These are phyloP conservation scores for Leptopilina syphax DNA, from an alignment of 2,888 invertebrate species.

Conservation along the genomic window DNA sequence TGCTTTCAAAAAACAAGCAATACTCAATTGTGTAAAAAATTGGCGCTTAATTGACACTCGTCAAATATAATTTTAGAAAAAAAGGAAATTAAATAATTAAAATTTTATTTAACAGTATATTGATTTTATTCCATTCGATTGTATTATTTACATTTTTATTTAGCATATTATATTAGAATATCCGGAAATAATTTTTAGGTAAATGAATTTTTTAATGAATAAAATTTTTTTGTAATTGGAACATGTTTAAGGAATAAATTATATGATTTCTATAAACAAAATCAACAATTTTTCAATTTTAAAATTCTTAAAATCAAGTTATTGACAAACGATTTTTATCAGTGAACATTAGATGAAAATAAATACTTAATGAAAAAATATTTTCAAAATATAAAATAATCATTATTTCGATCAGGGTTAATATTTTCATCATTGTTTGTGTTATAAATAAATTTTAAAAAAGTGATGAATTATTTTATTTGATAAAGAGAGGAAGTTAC, in stretches of 20 bases:
- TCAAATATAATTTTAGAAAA: background rate
- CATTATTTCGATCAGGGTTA: background rate
- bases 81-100: background rate
- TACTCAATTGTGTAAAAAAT: too few relatives aligned
- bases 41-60: too few relatives aligned
- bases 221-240: background rate
- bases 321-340: too few relatives aligned
- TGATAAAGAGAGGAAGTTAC: background rate
- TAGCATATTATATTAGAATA: background rate
- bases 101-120: background rate
- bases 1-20: too few relatives aligned
- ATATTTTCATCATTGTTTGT: background rate
- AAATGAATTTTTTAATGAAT: constrained; percentile 12
- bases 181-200: background rate
- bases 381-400: background rate
- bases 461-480: background rate
- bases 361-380: too few relatives aligned
- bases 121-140: constrained; percentile 33
- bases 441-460: background rate
- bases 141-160: constrained; percentile 21
- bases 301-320: too few relatives aligned
- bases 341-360: too few relatives aligned
- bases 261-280: too few relatives aligned
- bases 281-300: too few relatives aligned
- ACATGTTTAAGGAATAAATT: too few relatives aligned